These are phyloP conservation scores for Erythrolamprus reginae DNA, from an alignment of 2,113 vertebrate genomes.

Conservation along the genomic window DNA sequence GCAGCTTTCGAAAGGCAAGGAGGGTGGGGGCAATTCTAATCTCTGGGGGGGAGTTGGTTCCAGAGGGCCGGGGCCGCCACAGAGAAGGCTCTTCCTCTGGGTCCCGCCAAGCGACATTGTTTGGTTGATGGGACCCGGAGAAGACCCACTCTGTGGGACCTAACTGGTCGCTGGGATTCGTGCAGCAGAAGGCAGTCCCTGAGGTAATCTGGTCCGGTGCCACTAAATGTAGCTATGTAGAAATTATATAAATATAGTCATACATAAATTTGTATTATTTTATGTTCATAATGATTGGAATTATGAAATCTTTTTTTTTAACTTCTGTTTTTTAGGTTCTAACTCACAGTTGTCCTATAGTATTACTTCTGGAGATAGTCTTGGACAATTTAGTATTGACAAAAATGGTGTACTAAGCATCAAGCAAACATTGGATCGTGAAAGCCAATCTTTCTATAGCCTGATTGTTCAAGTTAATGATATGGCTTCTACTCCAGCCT, in stretches of 20 bases:
- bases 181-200: too few relatives aligned
- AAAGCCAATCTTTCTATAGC: conserved; percentile 94
- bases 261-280: neutral
- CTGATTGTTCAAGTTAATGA: conserved; percentile 86
- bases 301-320: fast-evolving
- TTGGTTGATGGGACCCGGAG: too few relatives aligned
- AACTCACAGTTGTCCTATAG: conserved; percentile 83
- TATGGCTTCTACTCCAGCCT: conserved; percentile 67
- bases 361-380: conserved; percentile 85
- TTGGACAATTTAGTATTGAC: conserved; percentile 78
- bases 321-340: conserved; percentile 70
- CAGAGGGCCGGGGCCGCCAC: too few relatives aligned
- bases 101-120: too few relatives aligned
- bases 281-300: neutral
- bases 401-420: conserved; percentile 74
- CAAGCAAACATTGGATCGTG: conserved; percentile 80
- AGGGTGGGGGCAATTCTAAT: too few relatives aligned
- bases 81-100: too few relatives aligned
- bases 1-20: too few relatives aligned
- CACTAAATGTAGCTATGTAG: neutral
- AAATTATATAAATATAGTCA: neutral
- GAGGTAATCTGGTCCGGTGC: too few relatives aligned
- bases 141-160: too few relatives aligned
- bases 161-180: too few relatives aligned
- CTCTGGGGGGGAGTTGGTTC: too few relatives aligned